These are phyloP conservation scores for Drosophila tripunctata DNA, from an alignment of 2,888 invertebrate species.

Conservation along the genomic window DNA sequence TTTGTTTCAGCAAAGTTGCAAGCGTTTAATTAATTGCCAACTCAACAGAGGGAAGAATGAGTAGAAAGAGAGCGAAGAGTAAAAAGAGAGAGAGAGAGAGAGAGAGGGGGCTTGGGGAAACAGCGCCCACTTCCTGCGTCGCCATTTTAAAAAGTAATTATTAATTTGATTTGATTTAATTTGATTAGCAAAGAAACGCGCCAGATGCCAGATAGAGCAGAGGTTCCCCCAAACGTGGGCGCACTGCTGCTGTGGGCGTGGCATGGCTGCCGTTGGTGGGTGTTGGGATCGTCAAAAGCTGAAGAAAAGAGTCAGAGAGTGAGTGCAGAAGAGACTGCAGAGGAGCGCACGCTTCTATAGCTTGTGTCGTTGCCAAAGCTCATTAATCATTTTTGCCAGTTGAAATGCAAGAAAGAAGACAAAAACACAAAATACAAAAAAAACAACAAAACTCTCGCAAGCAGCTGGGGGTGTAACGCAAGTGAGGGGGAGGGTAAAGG, in stretches of 20 bases:
- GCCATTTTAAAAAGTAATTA: slow-evolving; percentile 76
- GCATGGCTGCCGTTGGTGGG: slow-evolving; percentile 44
- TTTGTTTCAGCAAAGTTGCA: too few species aligned
- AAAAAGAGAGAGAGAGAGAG: background rate
- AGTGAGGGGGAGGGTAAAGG: background rate
- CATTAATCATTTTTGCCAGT: slow-evolving; percentile 74
- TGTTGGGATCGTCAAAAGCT: slow-evolving; percentile 38
- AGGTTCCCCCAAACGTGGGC: slow-evolving; percentile 33
- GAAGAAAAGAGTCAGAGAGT: background rate
- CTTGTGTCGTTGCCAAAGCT: slow-evolving; percentile 54
- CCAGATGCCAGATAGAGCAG: slow-evolving; percentile 53
- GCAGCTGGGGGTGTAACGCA: background rate
- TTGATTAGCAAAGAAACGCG: slow-evolving; percentile 69
- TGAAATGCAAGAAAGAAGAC: slow-evolving; percentile 14
- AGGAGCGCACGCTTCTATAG: background rate
- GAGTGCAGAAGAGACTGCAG: background rate
- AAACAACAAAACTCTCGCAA: background rate
- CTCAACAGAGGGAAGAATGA: slow-evolving; percentile 17
- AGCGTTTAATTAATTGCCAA: slow-evolving; percentile 67
- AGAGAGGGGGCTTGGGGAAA: slow-evolving; percentile 8
- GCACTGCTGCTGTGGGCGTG: slow-evolving; percentile 33
- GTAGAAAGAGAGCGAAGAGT: background rate
- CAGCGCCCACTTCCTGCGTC: slow-evolving; percentile 63
- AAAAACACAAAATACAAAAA: background rate
- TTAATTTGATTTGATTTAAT: slow-evolving; percentile 80